Evolutionary conservation across 2,797 vertebrate species (phyloP).

Genomic region (Enteromius unitaeniatus): DNA sequence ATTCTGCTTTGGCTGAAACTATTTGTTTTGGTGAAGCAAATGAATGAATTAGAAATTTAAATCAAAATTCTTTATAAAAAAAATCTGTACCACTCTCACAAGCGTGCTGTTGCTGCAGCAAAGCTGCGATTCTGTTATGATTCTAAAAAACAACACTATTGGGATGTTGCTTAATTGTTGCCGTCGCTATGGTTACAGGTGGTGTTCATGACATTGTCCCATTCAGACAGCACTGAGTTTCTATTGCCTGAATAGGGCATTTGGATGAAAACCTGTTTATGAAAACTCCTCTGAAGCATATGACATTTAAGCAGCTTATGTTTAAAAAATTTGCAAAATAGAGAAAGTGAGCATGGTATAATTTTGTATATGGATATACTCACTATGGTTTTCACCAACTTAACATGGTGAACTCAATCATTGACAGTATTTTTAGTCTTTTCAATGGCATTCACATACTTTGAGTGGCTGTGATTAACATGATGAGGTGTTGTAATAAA

Average conservation of each 20-base stretch:
- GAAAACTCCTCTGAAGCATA: neutral
- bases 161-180: neutral
- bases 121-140: neutral
- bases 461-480: constrained; percentile 11
- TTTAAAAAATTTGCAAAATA: neutral
- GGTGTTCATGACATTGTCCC: neutral
- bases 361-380: neutral
- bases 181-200: neutral
- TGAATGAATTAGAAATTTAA: neutral
- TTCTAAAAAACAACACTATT: neutral
- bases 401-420: constrained; percentile 34
- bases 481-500: constrained; percentile 17
- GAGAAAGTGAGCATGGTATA: neutral
- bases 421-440: neutral
- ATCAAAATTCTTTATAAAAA: neutral
- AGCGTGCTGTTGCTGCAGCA: neutral
- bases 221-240: neutral
- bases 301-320: neutral
- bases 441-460: constrained; percentile 14
- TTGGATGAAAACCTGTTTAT: neutral
- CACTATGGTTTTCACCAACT: neutral
- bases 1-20: neutral
- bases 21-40: neutral
- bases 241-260: neutral
- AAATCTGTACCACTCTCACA: neutral